A percentile compares a stretch with the other conserved stretches of the same genome.
phyloP scores from a whole-genome alignment of 2,113 vertebrate genomes.

The Mormyrus iriodes region DNA sequence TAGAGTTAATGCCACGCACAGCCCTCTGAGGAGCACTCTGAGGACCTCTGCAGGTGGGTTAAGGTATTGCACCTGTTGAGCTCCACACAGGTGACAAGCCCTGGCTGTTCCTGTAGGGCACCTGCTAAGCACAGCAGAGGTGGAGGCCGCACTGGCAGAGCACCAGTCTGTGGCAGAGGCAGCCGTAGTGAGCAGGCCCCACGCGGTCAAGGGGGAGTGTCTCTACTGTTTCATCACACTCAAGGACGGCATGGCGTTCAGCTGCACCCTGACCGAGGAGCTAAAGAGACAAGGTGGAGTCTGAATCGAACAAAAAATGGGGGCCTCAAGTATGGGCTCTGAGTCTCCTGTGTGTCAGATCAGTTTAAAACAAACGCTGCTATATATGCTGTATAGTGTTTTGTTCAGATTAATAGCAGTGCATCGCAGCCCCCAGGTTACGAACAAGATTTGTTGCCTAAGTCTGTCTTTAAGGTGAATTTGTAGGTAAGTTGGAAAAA shows the following conservation, averaged over 20 bases:
- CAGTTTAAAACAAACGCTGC: neutral
- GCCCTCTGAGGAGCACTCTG: neutral
- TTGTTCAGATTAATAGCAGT: neutral
- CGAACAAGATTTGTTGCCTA: neutral
- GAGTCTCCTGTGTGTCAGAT: neutral
- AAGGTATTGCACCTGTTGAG: neutral
- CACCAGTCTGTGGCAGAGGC: conserved; percentile 63
- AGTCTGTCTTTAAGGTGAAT: neutral
- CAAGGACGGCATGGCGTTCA: conserved; percentile 60
- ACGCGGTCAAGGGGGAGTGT: conserved; percentile 69
- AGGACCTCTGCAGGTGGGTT: neutral
- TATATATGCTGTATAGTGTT: neutral
- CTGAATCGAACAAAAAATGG: neutral
- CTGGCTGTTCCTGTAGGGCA: conserved; percentile 52
- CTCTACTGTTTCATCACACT: conserved; percentile 71
- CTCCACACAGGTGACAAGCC: neutral
- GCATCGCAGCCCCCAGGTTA: neutral
- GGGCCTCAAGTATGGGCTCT: neutral
- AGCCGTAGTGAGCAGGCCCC: conserved; percentile 64
- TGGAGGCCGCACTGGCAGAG: conserved; percentile 61
- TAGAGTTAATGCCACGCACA: neutral
- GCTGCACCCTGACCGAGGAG: conserved; percentile 52
- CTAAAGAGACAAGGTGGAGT: conserved; percentile 62
- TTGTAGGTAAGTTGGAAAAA: neutral
- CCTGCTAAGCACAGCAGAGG: conserved; percentile 69